Percentiles rank a stretch among this genome's conserved stretches.
Conservation (phyloP, 1,140 invertebrate genomes). For the Belonocnema kinseyi region DNA sequence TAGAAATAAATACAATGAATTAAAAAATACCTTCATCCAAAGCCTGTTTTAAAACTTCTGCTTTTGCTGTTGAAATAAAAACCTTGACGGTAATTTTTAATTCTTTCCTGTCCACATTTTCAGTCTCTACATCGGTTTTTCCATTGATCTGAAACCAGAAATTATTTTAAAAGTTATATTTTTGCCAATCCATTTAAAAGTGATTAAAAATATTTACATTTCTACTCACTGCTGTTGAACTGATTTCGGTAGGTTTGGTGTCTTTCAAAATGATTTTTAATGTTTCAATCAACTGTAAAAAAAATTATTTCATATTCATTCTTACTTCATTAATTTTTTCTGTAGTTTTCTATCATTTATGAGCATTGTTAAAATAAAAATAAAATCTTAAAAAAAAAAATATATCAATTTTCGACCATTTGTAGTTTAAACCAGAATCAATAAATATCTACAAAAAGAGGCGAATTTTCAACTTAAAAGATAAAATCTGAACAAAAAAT, state of each 20-base stretch:
- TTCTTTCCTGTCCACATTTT: constrained; percentile 74
- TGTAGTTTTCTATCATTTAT: too few species aligned
- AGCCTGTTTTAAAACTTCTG: constrained; percentile 71
- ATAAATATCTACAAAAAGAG: too few species aligned
- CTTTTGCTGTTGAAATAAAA: constrained; percentile 74
- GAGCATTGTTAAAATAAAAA: too few species aligned
- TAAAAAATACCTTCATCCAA: constrained; percentile 72
- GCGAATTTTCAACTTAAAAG: too few species aligned
- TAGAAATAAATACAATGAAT: neutral
- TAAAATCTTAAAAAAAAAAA: too few species aligned
- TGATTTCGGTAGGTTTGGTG: constrained; percentile 67
- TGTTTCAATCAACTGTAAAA: constrained; percentile 82
- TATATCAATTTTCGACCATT: too few species aligned
- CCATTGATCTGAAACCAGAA: constrained; percentile 57
- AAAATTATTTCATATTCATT: constrained; percentile 33
- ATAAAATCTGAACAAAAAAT: too few species aligned
- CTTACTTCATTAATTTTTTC: too few species aligned
- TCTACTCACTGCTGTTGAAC: constrained; percentile 57
- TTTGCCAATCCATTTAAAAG: constrained; percentile 23
- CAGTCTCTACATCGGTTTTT: constrained; percentile 52
- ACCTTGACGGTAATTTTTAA: constrained; percentile 79
- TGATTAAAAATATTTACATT: constrained; percentile 26
- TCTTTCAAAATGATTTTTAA: constrained; percentile 81
- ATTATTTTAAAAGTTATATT: neutral
- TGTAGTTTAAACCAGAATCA: too few species aligned